Conservation (phyloP, 1,140 invertebrate genomes). For the Plodia interpunctella region DNA sequence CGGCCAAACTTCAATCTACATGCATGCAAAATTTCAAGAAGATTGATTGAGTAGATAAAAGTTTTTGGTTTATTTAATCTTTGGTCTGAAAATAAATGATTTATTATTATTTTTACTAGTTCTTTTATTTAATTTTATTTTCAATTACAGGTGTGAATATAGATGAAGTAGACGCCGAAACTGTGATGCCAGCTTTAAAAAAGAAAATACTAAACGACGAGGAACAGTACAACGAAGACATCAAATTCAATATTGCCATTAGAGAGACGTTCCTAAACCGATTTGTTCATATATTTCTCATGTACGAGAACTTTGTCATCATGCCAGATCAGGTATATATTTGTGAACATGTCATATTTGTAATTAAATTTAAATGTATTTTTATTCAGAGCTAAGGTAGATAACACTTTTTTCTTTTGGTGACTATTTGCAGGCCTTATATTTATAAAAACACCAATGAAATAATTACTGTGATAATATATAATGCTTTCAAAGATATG, state of each 20-base stretch:
- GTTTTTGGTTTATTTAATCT: no score
- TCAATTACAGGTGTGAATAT: constrained; percentile 76
- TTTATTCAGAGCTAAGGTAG: no score
- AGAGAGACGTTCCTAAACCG: constrained; percentile 97
- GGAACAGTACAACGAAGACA: constrained; percentile 89
- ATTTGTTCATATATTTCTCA: constrained; percentile 96
- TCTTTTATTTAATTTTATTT: background rate
- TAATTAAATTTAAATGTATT: background rate
- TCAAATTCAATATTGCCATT: constrained; percentile 94
- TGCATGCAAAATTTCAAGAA: no score
- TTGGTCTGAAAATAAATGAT: no score
- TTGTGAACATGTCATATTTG: constrained; percentile 6
- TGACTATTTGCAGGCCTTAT: no score
- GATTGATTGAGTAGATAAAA: no score
- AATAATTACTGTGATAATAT: no score
- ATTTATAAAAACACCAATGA: no score
- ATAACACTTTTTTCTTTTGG: no score
- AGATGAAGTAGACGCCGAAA: constrained; percentile 79
- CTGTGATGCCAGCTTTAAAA: constrained; percentile 75
- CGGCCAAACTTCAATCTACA: no score
- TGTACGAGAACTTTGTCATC: constrained; percentile 98
- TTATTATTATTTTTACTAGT: no score
- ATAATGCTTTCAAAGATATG: no score
- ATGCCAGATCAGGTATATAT: constrained; percentile 87
- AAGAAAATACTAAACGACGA: constrained; percentile 79